Percentiles rank a stretch among this genome's conserved stretches.
These are phyloP conservation scores for Poeciliopsis turrubarensis DNA, from an alignment of 2,113 vertebrate genomes.

Conservation along the genomic window DNA sequence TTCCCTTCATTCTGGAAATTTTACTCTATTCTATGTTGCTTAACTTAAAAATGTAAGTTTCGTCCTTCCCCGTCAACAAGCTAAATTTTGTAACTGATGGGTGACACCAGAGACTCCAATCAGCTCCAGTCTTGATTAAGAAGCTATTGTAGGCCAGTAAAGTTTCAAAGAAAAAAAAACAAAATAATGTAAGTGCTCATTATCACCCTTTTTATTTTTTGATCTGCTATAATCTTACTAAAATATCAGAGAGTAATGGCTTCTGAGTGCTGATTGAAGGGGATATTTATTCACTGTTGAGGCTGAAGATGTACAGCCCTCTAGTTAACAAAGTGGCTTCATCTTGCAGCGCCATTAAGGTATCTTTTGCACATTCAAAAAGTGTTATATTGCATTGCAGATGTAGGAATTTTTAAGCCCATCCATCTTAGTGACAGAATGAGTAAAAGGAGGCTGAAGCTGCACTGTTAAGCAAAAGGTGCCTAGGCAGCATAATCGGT, in stretches of 20 bases:
- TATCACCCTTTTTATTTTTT: constrained; percentile 27
- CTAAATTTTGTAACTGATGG: constrained; percentile 23
- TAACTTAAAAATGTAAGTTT: constrained; percentile 18
- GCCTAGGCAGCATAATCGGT: constrained; percentile 71
- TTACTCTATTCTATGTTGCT: constrained; percentile 17
- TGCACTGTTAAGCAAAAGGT: constrained; percentile 72
- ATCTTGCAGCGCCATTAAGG: constrained; percentile 32
- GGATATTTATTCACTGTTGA: constrained; percentile 43
- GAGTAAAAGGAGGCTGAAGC: constrained; percentile 56
- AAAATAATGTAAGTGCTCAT: constrained; percentile 19
- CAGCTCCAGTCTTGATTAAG: constrained; percentile 32
- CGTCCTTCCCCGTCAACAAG: not conserved
- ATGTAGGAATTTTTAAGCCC: constrained; percentile 53
- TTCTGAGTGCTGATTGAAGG: constrained; percentile 39
- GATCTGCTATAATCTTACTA: constrained; percentile 17
- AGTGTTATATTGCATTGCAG: constrained; percentile 60
- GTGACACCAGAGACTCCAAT: constrained; percentile 14
- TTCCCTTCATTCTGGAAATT: constrained; percentile 14
- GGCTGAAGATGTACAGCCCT: constrained; percentile 26
- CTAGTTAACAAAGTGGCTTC: constrained; percentile 19
- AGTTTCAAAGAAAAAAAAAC: constrained; percentile 22
- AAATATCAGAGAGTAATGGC: constrained; percentile 46
- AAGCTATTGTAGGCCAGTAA: constrained; percentile 9
- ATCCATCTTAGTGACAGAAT: constrained; percentile 67
- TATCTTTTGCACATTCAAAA: constrained; percentile 22